Percentiles rank a stretch among this genome's conserved stretches.
Evolutionary conservation across 2,888 invertebrate species (phyloP).

Genomic region (Eupeodes latifasciatus): DNA sequence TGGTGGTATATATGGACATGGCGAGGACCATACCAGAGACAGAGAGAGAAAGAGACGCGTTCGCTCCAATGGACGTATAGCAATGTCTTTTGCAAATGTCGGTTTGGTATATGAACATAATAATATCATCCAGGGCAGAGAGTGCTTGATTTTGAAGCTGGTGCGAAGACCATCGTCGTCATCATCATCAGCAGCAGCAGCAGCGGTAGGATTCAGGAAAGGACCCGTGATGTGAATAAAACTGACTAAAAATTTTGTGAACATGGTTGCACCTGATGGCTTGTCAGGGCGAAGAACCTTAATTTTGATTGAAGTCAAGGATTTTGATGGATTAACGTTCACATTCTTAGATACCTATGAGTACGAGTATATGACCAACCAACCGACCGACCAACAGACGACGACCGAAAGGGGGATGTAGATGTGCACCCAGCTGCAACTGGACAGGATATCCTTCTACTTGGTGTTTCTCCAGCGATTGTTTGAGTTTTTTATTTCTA

Average conservation of each 20-base stretch:
- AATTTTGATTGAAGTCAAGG: constrained; percentile 73
- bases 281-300: constrained; percentile 49
- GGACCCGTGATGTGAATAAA: constrained; percentile 57
- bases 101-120: background rate
- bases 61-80: constrained; percentile 14
- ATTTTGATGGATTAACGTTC: constrained; percentile 74
- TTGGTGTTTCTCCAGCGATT: background rate
- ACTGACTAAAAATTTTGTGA: constrained; percentile 58
- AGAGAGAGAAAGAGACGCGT: constrained; percentile 22
- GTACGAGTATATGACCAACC: too few species aligned
- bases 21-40: constrained; percentile 2
- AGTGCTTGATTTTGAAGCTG: too few species aligned
- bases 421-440: constrained; percentile 39
- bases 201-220: background rate
- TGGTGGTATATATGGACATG: constrained; percentile 25
- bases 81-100: constrained; percentile 50
- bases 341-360: constrained; percentile 27
- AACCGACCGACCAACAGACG: too few species aligned
- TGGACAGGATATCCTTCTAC: constrained; percentile 6
- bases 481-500: background rate
- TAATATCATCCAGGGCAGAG: too few species aligned
- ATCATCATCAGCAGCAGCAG: too few species aligned
- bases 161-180: background rate
- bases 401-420: background rate
- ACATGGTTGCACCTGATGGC: constrained; percentile 71